These are phyloP conservation scores for Malurus leucopterus DNA, from an alignment of 2,797 vertebrate species.

Conservation along the genomic window DNA sequence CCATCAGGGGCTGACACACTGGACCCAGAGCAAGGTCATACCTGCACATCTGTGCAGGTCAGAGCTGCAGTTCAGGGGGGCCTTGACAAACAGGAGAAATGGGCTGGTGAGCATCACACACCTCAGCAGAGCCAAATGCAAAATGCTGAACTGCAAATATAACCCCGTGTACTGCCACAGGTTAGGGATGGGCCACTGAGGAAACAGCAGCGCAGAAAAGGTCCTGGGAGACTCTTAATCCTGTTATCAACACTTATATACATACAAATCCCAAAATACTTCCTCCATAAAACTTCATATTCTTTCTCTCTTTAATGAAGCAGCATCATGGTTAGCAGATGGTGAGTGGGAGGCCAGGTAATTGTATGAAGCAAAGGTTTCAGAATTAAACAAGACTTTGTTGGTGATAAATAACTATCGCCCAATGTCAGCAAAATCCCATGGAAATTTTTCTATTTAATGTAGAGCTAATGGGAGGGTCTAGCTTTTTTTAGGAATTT, in stretches of 20 bases:
- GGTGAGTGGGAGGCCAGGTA: neutral
- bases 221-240: no score
- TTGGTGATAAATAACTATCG: neutral
- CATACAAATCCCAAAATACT: neutral
- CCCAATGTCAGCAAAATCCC: neutral
- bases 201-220: neutral
- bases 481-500: neutral
- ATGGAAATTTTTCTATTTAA: neutral
- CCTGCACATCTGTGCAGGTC: neutral
- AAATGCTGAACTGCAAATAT: neutral
- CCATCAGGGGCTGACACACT: accelerated
- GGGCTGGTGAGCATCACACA: neutral
- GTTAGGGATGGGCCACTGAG: neutral
- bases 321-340: neutral
- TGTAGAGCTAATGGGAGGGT: neutral
- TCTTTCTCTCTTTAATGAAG: neutral
- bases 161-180: neutral
- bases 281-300: neutral
- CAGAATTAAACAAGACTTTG: neutral
- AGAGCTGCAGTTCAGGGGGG: neutral
- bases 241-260: neutral
- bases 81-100: neutral
- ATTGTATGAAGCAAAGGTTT: neutral
- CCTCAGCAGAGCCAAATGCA: neutral
- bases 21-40: neutral